A percentile compares a stretch with the other conserved stretches of the same genome.
Conservation (phyloP, 2,888 invertebrate genomes). For the Monoplex corrugatus region DNA sequence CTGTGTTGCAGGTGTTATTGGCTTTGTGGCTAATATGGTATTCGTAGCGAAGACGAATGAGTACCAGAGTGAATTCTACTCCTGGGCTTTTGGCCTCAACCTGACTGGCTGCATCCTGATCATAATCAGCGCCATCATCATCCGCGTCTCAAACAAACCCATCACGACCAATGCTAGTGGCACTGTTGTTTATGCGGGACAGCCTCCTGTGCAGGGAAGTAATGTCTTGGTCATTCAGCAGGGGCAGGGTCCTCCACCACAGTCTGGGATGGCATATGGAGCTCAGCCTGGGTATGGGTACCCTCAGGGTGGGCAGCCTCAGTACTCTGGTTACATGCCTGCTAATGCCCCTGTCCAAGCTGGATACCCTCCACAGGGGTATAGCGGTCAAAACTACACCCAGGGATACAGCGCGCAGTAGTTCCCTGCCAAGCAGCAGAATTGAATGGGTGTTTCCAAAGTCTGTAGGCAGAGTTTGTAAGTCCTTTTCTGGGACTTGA, state of each 20-base stretch:
- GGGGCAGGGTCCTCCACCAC: constrained; percentile 26
- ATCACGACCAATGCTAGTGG: neutral
- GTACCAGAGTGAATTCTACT: neutral
- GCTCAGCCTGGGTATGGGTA: neutral
- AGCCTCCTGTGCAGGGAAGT: neutral
- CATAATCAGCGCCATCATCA: constrained; percentile 20
- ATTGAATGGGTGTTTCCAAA: no score
- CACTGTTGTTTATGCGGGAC: neutral
- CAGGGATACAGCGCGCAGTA: neutral
- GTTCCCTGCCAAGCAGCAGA: no score
- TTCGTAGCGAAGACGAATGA: neutral
- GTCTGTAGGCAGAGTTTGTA: no score
- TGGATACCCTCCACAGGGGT: neutral
- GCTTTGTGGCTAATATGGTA: constrained; percentile 24
- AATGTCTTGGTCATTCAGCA: neutral
- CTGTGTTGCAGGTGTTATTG: neutral
- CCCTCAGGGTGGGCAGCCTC: neutral
- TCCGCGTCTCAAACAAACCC: neutral
- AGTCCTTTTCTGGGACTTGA: no score
- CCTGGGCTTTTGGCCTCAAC: constrained; percentile 41
- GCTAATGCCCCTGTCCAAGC: neutral
- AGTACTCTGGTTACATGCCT: neutral
- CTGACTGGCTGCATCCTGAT: constrained; percentile 32
- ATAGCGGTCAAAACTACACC: neutral
- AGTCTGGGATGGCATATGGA: neutral